Base-by-base conservation (phyloP, 2,797 vertebrate species). In the Eidolon dupreanum region DNA sequence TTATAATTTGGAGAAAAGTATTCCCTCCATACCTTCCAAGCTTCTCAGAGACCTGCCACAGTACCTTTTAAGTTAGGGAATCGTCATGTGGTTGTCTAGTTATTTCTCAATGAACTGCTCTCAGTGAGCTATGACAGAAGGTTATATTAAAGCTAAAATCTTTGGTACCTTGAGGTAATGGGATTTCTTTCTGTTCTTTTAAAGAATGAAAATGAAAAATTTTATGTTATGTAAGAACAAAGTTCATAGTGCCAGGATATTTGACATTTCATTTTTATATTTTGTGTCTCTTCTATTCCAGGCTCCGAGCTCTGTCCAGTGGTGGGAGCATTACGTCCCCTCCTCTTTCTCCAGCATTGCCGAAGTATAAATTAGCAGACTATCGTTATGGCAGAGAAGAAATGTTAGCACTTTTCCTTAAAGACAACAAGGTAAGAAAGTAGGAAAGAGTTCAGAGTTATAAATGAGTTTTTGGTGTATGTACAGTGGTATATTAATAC, bases 331-430 rank as follows among this genome's bases (percentile, higher is more conserved):
- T 99, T 98, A 99, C 99, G 92, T 99, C 99, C 89, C 99, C 99
- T 98, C 99, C 99, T 81, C 99, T 99, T 97, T 99, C 99, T 98
- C 99, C 99, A 94, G 99, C 99, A 79, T 98, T 99, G 99, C 99
- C 99, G 98, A 99, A 99, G 98, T 99, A 99, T 98, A 99, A 99
- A 98, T 99, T 99, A 98, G 99, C 99, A 99, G 99, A 99, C 98
- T 99, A 99, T 98, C 99, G 99, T 97, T 99, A 99, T 41, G 99
- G 99, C 97, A 99, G 99, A 99, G 99, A 99, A 99, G 99, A 99
- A 99, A 99, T 99, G 99, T 98, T 99, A 99, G 99, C 99, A 99
- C 99, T 99, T 99, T 99, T 99, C 98, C 98, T 99, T 99, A 99
- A 99, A 99, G 99, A 99, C 98, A 99, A 99, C 98, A 99, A 99